These are phyloP conservation scores for Alitta virens DNA, from an alignment of 2,888 invertebrate species.

Conservation along the genomic window DNA sequence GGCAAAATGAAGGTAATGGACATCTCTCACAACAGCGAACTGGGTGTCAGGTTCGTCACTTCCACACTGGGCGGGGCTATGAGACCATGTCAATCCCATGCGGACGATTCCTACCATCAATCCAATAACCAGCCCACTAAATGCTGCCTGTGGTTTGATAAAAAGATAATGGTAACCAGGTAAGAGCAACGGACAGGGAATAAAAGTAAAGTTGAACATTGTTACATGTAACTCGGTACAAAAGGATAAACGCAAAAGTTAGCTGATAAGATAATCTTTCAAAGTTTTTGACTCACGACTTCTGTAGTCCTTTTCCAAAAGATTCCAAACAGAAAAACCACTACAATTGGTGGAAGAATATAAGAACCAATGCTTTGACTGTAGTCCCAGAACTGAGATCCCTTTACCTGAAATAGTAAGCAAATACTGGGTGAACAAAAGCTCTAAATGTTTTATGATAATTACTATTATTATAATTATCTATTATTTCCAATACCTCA, in stretches of 20 bases:
- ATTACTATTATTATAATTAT: no score
- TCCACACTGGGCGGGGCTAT: slow-evolving; percentile 20
- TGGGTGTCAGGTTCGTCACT: slow-evolving; percentile 10
- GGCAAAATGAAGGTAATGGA: slow-evolving; percentile 31
- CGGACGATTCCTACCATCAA: slow-evolving; percentile 21
- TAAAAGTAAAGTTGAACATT: no score
- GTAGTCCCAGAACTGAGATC: slow-evolving; percentile 53
- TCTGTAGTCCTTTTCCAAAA: slow-evolving; percentile 54
- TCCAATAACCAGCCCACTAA: slow-evolving; percentile 23
- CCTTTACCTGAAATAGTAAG: slow-evolving; percentile 39
- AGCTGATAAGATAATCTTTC: no score
- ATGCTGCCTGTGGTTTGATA: slow-evolving; percentile 26
- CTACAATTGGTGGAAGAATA: slow-evolving; percentile 55
- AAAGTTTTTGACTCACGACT: no score
- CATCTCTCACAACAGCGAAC: slow-evolving; percentile 18
- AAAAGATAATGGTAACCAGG: no score
- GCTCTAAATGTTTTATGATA: no score
- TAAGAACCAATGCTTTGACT: slow-evolving; percentile 51
- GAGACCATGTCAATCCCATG: slow-evolving; percentile 24
- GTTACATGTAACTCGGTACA: no score
- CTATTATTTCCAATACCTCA: no score
- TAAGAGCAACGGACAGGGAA: no score
- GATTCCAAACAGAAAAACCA: slow-evolving; percentile 50
- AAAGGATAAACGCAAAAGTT: no score
- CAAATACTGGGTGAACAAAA: no score